Evolutionary conservation across 2,113 vertebrate species (phyloP).

Genomic region (Neofelis nebulosa): DNA sequence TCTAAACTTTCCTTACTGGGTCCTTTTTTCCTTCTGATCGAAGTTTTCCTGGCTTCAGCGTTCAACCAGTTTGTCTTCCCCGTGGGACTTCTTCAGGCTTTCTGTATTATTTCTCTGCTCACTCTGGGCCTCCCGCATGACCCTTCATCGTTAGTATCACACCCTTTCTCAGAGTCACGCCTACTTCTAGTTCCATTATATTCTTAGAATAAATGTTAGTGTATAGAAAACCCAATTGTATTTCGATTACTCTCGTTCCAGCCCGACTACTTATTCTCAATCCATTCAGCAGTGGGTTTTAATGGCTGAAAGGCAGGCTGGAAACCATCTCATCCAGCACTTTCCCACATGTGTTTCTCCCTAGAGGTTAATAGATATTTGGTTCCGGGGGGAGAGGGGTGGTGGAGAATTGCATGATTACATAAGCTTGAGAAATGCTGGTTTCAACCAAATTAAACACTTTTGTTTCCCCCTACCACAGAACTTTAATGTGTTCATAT

Average conservation of each 20-base stretch:
- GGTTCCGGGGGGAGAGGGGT: background rate
- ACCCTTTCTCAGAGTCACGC: background rate
- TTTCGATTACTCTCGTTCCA: background rate
- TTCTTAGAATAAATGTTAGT: background rate
- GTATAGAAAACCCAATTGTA: background rate
- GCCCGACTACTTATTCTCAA: background rate
- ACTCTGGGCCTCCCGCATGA: fast-evolving
- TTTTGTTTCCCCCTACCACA: background rate
- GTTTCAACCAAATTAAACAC: constrained; percentile 29
- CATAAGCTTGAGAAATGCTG: constrained; percentile 8
- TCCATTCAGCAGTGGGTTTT: background rate
- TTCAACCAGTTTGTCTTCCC: background rate
- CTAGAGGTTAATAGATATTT: background rate
- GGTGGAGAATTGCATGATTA: background rate
- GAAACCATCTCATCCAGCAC: background rate
- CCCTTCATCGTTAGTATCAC: background rate
- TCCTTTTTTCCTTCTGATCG: background rate
- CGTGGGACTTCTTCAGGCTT: background rate
- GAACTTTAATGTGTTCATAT: background rate
- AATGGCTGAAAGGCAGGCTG: background rate
- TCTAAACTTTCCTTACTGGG: background rate
- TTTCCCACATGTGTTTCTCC: background rate
- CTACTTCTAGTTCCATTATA: too few relatives aligned
- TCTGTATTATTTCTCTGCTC: background rate
- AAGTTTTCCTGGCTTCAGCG: background rate